Percentiles rank a stretch among this genome's conserved stretches.
Evolutionary conservation across 2,113 vertebrate genomes (phyloP).

Genomic region (Naja naja): DNA sequence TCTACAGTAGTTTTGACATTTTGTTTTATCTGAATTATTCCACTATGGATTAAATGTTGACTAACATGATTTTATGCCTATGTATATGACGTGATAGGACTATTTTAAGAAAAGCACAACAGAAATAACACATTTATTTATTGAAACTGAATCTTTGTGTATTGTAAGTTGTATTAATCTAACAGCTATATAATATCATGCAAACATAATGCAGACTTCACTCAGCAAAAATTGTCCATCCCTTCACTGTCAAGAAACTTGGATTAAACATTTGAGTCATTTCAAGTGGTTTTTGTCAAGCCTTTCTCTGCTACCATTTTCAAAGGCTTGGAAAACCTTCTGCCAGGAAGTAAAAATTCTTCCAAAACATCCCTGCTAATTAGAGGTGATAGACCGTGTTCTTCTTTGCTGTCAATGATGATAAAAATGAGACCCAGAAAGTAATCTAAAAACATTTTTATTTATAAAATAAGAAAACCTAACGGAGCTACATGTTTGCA

Average conservation of each 20-base stretch:
- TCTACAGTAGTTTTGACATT: background rate
- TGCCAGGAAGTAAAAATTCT: no score
- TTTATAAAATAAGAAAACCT: no score
- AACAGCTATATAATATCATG: background rate
- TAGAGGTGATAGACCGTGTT: no score
- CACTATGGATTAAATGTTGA: background rate
- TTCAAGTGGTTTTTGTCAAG: no score
- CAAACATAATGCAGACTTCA: background rate
- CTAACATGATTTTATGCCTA: background rate
- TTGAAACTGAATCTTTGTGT: background rate
- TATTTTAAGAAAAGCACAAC: background rate
- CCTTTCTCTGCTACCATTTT: no score
- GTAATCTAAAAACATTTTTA: no score
- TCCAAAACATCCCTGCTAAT: no score
- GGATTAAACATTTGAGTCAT: background rate
- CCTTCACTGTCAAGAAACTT: background rate
- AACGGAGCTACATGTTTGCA: no score
- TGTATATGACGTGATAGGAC: background rate
- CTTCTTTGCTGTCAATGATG: no score
- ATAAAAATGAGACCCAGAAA: no score
- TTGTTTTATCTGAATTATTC: background rate
- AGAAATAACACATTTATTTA: background rate
- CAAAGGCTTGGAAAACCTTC: no score
- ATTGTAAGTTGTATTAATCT: background rate
- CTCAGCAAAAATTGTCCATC: background rate